phyloP scores from a whole-genome alignment of 2,888 invertebrate genomes.

The Mimachlamys varia region DNA sequence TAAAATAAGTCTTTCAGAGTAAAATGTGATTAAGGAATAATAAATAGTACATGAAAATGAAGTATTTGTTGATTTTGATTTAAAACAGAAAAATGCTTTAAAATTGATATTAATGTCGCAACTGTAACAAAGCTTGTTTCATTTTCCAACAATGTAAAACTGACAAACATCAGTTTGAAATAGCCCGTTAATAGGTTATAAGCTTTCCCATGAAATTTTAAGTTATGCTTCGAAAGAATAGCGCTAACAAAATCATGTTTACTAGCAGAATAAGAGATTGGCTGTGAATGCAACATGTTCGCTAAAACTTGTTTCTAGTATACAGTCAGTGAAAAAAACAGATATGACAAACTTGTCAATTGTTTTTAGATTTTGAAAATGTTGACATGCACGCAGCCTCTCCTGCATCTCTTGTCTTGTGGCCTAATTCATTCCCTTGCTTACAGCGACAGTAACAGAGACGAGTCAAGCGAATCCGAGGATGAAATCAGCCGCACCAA shows the following conservation, averaged over 20 bases:
- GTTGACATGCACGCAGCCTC: not conserved
- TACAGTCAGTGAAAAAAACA: not conserved
- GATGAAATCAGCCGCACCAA: slow-evolving; percentile 15
- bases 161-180: too few species aligned
- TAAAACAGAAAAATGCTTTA: not conserved
- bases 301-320: too few species aligned
- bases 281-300: too few species aligned
- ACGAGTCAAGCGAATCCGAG: not conserved
- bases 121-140: not conserved
- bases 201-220: too few species aligned
- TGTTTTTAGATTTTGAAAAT: not conserved
- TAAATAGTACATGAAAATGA: too few species aligned
- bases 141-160: too few species aligned
- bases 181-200: not conserved
- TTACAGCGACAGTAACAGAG: slow-evolving; percentile 31
- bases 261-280: too few species aligned
- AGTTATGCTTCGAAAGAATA: too few species aligned
- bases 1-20: too few species aligned
- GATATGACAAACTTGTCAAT: not conserved
- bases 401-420: slow-evolving; percentile 18
- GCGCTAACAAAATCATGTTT: too few species aligned
- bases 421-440: slow-evolving; percentile 33
- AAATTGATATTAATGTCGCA: not conserved
- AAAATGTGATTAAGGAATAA: not conserved
- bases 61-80: too few species aligned